Percentiles rank a stretch among this genome's conserved stretches.
Conservation (phyloP, 2,113 vertebrate species). For the Colaptes auratus region DNA sequence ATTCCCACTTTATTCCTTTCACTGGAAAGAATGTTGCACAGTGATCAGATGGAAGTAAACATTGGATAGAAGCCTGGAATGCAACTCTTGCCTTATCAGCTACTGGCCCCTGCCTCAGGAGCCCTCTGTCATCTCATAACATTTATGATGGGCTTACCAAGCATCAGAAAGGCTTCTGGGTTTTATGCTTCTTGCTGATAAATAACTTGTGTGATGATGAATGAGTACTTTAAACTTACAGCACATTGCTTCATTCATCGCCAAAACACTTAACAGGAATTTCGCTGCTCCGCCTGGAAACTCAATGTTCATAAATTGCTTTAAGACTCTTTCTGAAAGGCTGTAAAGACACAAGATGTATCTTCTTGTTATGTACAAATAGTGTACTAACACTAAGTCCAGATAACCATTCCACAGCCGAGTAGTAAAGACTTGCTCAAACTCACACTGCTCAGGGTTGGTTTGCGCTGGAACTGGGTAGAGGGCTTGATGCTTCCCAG, state of each 20-base stretch:
- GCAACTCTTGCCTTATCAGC: slow-evolving; percentile 19
- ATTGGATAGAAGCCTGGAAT: neutral
- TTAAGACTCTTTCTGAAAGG: neutral
- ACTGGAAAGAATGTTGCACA: slow-evolving; percentile 25
- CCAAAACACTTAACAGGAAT: slow-evolving; percentile 1
- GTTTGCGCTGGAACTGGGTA: neutral
- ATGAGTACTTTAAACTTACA: slow-evolving; percentile 9
- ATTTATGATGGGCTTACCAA: slow-evolving; percentile 5
- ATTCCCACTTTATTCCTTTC: slow-evolving; percentile 7
- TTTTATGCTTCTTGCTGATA: slow-evolving; percentile 2
- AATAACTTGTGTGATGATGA: neutral
- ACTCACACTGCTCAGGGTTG: neutral
- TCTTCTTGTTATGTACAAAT: neutral
- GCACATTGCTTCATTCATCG: slow-evolving; percentile 9
- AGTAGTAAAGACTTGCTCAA: neutral
- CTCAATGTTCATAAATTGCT: neutral
- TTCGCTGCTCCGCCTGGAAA: neutral
- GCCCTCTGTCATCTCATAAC: neutral
- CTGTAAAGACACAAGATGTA: neutral
- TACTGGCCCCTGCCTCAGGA: neutral
- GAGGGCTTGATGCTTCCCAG: neutral
- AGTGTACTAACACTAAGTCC: neutral
- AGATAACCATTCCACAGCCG: neutral
- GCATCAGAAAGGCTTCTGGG: slow-evolving; percentile 1
- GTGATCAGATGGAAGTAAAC: slow-evolving; percentile 16